Percentiles rank a stretch among this genome's conserved stretches.
Evolutionary conservation across 2,888 invertebrate species (phyloP).

Genomic region (Himalopsyche anomala): DNA sequence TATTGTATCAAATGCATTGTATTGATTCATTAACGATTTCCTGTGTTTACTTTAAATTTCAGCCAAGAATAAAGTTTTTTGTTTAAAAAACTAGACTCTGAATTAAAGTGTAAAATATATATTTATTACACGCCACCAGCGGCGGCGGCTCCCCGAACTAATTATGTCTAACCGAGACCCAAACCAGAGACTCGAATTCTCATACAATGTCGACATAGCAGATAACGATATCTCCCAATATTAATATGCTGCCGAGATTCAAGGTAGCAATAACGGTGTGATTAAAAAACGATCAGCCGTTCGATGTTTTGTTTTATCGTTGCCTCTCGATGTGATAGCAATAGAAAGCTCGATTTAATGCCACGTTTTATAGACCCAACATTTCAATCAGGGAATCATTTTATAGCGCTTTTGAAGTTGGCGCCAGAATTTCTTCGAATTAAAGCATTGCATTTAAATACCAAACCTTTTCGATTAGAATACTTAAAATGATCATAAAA

Average conservation of each 20-base stretch:
- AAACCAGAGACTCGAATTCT: constrained; percentile 16
- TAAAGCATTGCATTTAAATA: background rate
- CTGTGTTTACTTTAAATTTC: too few relatives aligned
- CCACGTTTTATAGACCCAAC: constrained; percentile 20
- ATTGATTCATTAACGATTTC: too few relatives aligned
- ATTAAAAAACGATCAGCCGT: constrained; percentile 46
- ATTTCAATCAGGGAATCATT: constrained; percentile 34
- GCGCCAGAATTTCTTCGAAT: constrained; percentile 41
- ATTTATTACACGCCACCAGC: constrained; percentile 57
- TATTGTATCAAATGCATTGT: too few relatives aligned
- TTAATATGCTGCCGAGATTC: constrained; percentile 52
- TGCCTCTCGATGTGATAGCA: constrained; percentile 6
- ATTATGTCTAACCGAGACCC: constrained; percentile 54
- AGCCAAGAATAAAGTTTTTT: background rate
- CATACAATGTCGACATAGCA: constrained; percentile 48
- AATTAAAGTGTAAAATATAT: constrained; percentile 51
- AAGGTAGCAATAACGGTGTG: constrained; percentile 45
- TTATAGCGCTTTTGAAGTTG: constrained; percentile 25
- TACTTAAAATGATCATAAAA: constrained; percentile 21
- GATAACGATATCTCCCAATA: constrained; percentile 57
- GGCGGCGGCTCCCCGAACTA: constrained; percentile 61
- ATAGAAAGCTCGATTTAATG: constrained; percentile 38
- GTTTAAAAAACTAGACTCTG: background rate
- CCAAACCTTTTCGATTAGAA: constrained; percentile 8
- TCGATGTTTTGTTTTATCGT: constrained; percentile 49